Conservation (phyloP, 2,113 vertebrate species). For the Azemiops feae region DNA sequence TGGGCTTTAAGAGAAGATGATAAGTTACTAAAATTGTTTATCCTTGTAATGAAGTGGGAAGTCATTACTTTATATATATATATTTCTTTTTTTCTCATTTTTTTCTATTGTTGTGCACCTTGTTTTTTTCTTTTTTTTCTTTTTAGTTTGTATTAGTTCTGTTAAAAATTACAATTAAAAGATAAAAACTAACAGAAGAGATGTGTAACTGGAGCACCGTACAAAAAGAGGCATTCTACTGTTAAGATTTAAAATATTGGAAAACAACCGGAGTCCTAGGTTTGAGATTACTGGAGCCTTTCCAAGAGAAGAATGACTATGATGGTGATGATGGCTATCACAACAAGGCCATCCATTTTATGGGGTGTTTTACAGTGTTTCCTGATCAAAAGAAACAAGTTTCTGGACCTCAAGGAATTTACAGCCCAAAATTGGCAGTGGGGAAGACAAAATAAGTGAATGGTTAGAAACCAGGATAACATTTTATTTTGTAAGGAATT, state of each 20-base stretch:
- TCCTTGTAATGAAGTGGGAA: too few species aligned
- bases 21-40: too few species aligned
- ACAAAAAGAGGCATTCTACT: neutral
- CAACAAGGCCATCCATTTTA: conserved; percentile 9
- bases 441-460: neutral
- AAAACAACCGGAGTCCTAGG: neutral
- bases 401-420: neutral
- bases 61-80: too few species aligned
- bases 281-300: conserved; percentile 14
- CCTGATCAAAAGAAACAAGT: neutral
- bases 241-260: neutral
- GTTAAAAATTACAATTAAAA: too few species aligned
- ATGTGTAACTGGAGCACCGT: conserved; percentile 11
- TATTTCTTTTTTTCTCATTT: too few species aligned
- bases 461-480: neutral
- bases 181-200: neutral
- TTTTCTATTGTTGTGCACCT: too few species aligned
- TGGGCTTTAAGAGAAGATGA: neutral
- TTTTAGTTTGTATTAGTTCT: too few species aligned
- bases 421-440: neutral
- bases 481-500: neutral
- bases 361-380: neutral
- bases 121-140: too few species aligned
- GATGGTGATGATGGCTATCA: neutral
- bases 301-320: conserved; percentile 7